A percentile compares a stretch with the other conserved stretches of the same genome.
These are phyloP conservation scores for Drosophila elegans DNA, from an alignment of 1,140 invertebrate genomes.

Conservation along the genomic window DNA sequence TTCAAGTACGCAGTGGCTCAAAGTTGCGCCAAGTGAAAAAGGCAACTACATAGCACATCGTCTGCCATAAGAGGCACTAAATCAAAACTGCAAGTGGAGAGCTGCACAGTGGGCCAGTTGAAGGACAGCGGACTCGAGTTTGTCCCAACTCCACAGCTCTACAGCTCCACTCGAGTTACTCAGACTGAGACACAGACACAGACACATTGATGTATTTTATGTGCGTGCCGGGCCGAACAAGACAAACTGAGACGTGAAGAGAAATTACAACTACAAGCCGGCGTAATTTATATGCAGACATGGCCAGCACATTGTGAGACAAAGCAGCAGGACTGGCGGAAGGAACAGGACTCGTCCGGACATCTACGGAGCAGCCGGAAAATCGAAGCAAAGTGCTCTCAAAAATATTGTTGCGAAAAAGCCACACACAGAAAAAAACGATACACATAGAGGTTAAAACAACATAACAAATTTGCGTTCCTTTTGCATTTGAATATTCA, in stretches of 20 bases:
- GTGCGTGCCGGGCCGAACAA: conserved; percentile 56
- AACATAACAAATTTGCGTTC: conserved; percentile 5
- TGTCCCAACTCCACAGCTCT: conserved; percentile 52
- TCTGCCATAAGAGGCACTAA: conserved; percentile 62
- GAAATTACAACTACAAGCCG: conserved; percentile 78
- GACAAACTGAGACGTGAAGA: conserved; percentile 72
- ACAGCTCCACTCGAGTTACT: conserved; percentile 49
- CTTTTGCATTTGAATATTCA: conserved; percentile 5
- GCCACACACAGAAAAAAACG: conserved; percentile 15
- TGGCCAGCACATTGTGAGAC: conserved; percentile 72
- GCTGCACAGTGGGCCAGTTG: conserved; percentile 13
- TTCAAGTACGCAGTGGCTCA: conserved; percentile 22
- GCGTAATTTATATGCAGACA: conserved; percentile 80
- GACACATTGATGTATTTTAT: conserved; percentile 75
- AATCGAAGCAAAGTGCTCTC: conserved; percentile 50
- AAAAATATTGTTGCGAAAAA: conserved; percentile 39
- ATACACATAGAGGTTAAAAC: not conserved
- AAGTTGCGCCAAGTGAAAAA: conserved; percentile 42
- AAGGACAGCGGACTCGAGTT: conserved; percentile 41
- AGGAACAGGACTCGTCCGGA: conserved; percentile 1
- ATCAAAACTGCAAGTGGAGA: conserved; percentile 64
- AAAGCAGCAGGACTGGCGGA: conserved; percentile 27
- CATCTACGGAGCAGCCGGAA: conserved; percentile 38
- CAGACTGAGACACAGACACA: conserved; percentile 16
- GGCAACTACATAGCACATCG: conserved; percentile 8